Evolutionary conservation across 2,797 vertebrate species (phyloP), one percentile per base, ranked within the genome.

Genomic region (Nannoperca obscura): DNA sequence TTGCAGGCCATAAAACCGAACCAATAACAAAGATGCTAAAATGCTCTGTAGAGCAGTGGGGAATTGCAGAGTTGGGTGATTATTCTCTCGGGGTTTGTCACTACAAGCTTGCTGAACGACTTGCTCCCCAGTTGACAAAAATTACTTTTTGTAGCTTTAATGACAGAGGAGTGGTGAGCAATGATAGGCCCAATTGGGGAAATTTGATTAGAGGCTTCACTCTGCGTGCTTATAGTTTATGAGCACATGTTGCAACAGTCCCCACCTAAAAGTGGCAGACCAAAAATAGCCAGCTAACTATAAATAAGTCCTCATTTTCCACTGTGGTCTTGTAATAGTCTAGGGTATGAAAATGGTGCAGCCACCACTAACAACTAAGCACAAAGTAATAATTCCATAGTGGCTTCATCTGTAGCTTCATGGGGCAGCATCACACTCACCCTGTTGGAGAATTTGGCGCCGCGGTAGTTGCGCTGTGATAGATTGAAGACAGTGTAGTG

Each of bases 401-500:
- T 0, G 5, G 30, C 15, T 17, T 75, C 17, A 65, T 76, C 14
- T 44, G 19, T 0, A 46, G 49, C 54, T 13, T 55, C 27, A 34
- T 22, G 63, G 59, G 14, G 8, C 19, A 10, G 17, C 3, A 2
- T 72, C 47, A 58, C 54, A 64, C 96, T 95, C 93, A 99, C 98
- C 96, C 98, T 94, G 94, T 98, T 99, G 88, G 99, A 98, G 93
- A 99, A 99, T 94, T 98, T 99, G 95, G 98, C 97, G 78, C 97
- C 98, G 30, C 98, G 97, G 88, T 99, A 99, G 86, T 97, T 98
- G 89, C 97, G 97, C 89, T 97, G 98, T 2, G 97, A 99, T 73
- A 99, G 90, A 93, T 99, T 99, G 94, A 99, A 99, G 89, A 99
- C 97, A 3, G 98, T 99, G 94, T 99, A 99, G 93, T 98, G 98